phyloP scores from a whole-genome alignment of 2,797 vertebrate genomes.

The Dendrocincla fuliginosa region DNA sequence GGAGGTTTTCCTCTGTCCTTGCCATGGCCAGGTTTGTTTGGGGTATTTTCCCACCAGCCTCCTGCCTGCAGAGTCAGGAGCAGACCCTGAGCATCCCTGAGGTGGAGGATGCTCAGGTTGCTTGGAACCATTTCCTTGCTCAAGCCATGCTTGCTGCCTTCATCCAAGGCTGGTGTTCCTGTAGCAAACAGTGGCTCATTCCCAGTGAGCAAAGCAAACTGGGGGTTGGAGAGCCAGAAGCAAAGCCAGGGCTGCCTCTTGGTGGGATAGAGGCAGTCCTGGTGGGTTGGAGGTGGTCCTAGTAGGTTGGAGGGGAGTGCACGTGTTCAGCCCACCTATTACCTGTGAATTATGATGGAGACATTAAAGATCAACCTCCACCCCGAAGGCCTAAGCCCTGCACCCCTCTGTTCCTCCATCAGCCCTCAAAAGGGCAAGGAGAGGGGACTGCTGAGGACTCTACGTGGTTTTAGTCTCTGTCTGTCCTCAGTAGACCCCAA shows the following conservation, averaged over 20 bases:
- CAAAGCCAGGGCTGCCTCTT: not conserved
- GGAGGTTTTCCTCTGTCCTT: not conserved
- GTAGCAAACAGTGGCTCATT: not conserved
- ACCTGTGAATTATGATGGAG: fast-evolving
- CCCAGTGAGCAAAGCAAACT: not conserved
- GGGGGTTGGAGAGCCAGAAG: not conserved
- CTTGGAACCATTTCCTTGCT: not conserved
- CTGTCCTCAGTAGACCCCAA: not conserved
- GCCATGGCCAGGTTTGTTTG: not conserved
- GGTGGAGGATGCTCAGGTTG: not conserved
- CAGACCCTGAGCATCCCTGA: fast-evolving
- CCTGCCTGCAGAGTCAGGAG: not conserved
- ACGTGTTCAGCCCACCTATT: not conserved
- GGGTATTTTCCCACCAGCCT: not conserved
- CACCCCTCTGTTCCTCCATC: fast-evolving
- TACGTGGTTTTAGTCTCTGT: too few relatives aligned
- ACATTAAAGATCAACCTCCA: not conserved
- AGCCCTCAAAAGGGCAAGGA: not conserved
- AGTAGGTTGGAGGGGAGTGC: not conserved
- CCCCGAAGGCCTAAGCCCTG: not conserved
- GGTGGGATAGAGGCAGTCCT: not conserved
- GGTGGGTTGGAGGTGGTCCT: not conserved
- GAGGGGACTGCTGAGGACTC: not conserved
- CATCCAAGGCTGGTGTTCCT: not conserved
- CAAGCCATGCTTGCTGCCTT: not conserved